Percentiles rank a stretch among this genome's conserved stretches.
Evolutionary conservation across 2,797 vertebrate genomes (phyloP).

Genomic region (Spea hammondii): DNA sequence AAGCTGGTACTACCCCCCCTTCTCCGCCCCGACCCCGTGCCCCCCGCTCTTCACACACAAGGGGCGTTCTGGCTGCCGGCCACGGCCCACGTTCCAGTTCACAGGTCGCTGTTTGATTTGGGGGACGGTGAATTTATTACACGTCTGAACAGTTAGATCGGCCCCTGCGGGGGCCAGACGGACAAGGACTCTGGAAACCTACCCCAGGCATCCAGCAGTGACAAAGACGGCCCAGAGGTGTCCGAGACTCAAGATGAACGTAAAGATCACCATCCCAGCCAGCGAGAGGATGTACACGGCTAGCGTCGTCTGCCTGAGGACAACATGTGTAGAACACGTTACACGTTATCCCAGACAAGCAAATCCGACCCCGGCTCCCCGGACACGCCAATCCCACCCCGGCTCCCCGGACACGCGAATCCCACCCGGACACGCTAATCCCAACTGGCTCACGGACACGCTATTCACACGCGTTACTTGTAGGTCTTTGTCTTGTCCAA

Average conservation of each 20-base stretch:
- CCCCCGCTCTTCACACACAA: neutral
- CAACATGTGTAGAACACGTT: neutral
- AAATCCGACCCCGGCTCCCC: neutral
- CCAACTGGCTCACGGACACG: neutral
- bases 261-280: constrained; percentile 83
- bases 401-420: constrained; percentile 57
- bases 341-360: neutral
- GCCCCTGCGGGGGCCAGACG: too few species aligned
- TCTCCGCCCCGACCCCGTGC: neutral
- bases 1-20: too few species aligned
- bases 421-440: constrained; percentile 56
- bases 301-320: constrained; percentile 76
- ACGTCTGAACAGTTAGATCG: too few species aligned
- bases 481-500: constrained; percentile 94
- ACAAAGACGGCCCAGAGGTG: constrained; percentile 90
- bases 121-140: too few species aligned
- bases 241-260: constrained; percentile 80
- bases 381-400: neutral
- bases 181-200: constrained; percentile 56
- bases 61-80: neutral
- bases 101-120: too few species aligned
- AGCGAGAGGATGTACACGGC: constrained; percentile 81
- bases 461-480: constrained; percentile 73
- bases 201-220: constrained; percentile 86
- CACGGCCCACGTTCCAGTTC: too few species aligned